Evolutionary conservation across 2,113 vertebrate species (phyloP).

Genomic region (Hepsetus odoe): DNA sequence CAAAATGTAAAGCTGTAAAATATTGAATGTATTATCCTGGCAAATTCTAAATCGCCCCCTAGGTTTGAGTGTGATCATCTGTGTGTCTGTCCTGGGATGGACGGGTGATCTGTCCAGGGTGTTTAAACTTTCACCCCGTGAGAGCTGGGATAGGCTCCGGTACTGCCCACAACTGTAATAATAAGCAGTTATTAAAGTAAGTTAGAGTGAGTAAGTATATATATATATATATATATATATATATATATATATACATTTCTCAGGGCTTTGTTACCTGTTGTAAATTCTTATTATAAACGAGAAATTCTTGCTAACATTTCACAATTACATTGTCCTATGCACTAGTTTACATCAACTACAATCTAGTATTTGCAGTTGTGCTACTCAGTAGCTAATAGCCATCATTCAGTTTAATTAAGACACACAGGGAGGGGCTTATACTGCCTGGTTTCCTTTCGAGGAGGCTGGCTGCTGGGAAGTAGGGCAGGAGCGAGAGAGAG

Average conservation of each 20-base stretch:
- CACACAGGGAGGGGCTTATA: conserved; percentile 31
- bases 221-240: too few species aligned
- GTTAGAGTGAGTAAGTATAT: too few species aligned
- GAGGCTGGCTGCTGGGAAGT: conserved; percentile 35
- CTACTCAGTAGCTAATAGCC: not conserved
- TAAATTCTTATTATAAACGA: not conserved
- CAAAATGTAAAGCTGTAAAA: not conserved
- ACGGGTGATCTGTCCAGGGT: too few species aligned
- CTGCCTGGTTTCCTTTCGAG: conserved; percentile 31
- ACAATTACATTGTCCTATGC: not conserved
- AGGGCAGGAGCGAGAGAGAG: conserved; percentile 44
- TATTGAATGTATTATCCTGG: too few species aligned
- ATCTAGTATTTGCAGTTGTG: not conserved
- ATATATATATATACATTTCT: too few species aligned
- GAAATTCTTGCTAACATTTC: not conserved
- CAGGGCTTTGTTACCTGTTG: not conserved
- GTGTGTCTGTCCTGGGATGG: too few species aligned
- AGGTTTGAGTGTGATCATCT: too few species aligned
- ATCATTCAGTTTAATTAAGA: conserved; percentile 11
- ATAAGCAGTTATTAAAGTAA: too few species aligned
- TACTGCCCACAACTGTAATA: too few species aligned
- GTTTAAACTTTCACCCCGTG: too few species aligned
- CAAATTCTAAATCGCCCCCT: too few species aligned
- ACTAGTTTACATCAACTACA: not conserved
- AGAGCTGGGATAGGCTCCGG: too few species aligned